Base-by-base conservation (phyloP, 2,113 vertebrate species). In the Sclerurus mexicanus region DNA sequence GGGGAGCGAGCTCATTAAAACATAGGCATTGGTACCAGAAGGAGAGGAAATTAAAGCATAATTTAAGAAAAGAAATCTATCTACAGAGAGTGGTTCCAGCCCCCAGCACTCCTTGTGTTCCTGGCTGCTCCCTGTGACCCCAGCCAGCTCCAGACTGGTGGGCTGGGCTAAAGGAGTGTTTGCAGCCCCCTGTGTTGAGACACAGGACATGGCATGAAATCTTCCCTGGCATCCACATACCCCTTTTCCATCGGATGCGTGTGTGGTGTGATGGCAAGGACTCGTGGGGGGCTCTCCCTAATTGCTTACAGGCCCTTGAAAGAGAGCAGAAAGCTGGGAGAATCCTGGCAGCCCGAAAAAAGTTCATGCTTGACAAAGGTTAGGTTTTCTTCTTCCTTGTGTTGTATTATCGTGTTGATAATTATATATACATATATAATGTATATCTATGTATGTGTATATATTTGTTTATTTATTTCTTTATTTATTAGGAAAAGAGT, bases 11-110 rank as follows among this genome's bases (percentile, higher is more conserved):
- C 94, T 97, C 94, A 97, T 97, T 97, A 97, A 96, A 95, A 47
- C 89, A 46, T 37, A 89, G 91, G 94, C 92, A 14, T 78, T 74
- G 95, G 93, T 85, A 96, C 86, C 93, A 95, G 90, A 76, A 97
- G 94, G 86, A 90, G 73, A 96, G 88, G 91, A 96, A 97, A 97
- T 97, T 90, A 97, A 95, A 97, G 91, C 80, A 84, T 95, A 93
- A 96, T 93, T 93, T 96, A 80, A 92, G 93, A 62, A 93, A 95
- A 95, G 72, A 77, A 95, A 84, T 33, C 72, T 56, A 44, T 66
- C 80, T 23, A 47, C 0, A 0, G 67, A 78, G 72, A 5, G 4
- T 31, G 27, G 60, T 79, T 90, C 72, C 76, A 80, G 63, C 63
- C 59, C 76, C 50, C 21, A 8, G 47, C 2, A 4, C 50, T 94